Evolutionary conservation across 1,140 invertebrate genomes (phyloP), one percentile per base, ranked within the genome.

Genomic region (Mizuhopecten yessoensis): DNA sequence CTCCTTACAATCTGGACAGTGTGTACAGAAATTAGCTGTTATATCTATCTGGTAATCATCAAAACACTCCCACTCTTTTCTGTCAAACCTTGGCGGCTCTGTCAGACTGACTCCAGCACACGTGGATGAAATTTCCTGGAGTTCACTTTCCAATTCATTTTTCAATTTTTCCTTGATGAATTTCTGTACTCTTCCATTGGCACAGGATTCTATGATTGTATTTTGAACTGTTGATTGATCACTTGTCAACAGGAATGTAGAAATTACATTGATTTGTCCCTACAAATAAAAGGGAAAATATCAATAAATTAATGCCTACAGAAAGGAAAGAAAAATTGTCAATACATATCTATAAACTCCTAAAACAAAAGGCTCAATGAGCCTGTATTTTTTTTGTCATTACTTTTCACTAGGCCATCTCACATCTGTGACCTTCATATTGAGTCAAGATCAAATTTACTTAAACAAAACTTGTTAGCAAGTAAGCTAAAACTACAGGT

Each of bases 141-240:
- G n/a, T 75, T 75, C 57, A 75, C 11, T 75, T 75, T 75, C 57
- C n/a, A 75, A 29, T 75, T 75, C 57, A 75, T 75, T 75, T 75
- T 75, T 29, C 3, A 75, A n/a, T 75, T 75, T 75, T 75, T 75
- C 57, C 29, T 75, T 29, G 29, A 75, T 75, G 57, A 29, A 75
- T 75, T 23, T 75, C 57, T 75, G 57, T 13, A 75, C 23, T 29
- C n/a, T n/a, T 75, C 5, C 20, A 75, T 75, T 75, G 57, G 57
- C 57, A 75, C 57, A 75, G 1, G n/a, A 75, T 75, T 75, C 57
- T 29, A 75, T 75, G 11, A 1, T n/a, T 5, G 23, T 75, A n/a
- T 75, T 75, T 9, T n/a, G 23, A n/a, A 75, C 57, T 75, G 57
- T 29, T 9, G 7, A 11, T 75, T 29, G 1, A 29, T 29, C 23